Percentiles rank a stretch among this genome's conserved stretches.
These are phyloP conservation scores for Heteractis magnifica DNA, from an alignment of 92 coral and sea anemone species.

Conservation along the genomic window DNA sequence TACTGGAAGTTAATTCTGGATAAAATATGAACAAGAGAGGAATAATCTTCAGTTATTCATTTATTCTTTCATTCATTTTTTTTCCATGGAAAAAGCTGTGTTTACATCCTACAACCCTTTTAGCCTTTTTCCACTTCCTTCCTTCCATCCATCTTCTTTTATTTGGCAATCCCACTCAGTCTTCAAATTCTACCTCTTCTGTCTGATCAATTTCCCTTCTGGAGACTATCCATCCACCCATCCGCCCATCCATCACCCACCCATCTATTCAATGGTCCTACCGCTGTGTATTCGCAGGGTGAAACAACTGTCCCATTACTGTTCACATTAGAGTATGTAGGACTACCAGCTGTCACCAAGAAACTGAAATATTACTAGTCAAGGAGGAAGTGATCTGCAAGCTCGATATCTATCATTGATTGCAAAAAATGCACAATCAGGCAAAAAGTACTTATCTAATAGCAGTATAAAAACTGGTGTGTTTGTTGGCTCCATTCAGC, in stretches of 20 bases:
- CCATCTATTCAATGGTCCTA: background rate
- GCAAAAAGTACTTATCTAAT: no score
- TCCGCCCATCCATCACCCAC: background rate
- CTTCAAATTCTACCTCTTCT: no score
- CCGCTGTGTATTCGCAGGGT: slow-evolving; percentile 26
- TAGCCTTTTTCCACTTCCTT: background rate
- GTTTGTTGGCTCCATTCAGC: no score
- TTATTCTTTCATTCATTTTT: slow-evolving; percentile 18
- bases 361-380: slow-evolving; percentile 56
- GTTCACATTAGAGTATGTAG: slow-evolving; percentile 49
- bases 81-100: no score
- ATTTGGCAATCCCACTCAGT: no score
- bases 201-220: no score
- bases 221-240: background rate
- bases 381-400: slow-evolving; percentile 36
- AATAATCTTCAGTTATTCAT: background rate
- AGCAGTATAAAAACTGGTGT: no score
- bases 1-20: no score
- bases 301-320: slow-evolving; percentile 44
- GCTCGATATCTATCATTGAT: background rate
- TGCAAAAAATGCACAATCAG: no score
- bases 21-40: no score
- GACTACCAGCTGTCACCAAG: slow-evolving; percentile 83
- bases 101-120: background rate
- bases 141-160: background rate